Base-by-base conservation (phyloP, 2,113 vertebrate genomes). In the Eolophus roseicapilla region DNA sequence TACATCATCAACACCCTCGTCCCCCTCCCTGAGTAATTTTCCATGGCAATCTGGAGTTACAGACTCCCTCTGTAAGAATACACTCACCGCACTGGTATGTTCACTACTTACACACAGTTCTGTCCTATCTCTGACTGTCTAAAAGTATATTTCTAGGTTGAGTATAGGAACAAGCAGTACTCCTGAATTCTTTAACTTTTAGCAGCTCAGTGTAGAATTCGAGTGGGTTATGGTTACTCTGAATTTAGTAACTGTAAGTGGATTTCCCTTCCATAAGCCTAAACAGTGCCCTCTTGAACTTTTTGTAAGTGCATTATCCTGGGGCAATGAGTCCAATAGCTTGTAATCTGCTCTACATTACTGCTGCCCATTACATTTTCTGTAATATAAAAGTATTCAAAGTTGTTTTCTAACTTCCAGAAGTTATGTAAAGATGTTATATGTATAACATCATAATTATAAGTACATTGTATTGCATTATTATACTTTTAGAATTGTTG, bases 141-240 rank as follows among this genome's bases (percentile, higher is more conserved):
- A 68, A 76, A 76, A 60, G 13, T 17, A 0, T 46, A 33, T 95
- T 85, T 85, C 62, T 27, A 50, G 23, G n/a, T 5, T 37, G 21
- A 37, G 1, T 24, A n/a, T 10, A 63, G 33, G 21, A 85, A 46
- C 2, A 27, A 15, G 15, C 60, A 4, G 15, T 79, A 59, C 13
- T 79, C 13, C 19, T 50, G 39, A 82, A 73, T 4, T 6, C n/a
- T 79, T 25, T 63, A 39, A 60, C 31, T 55, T 76, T 28, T 39
- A 67, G 41, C 19, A 79, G 20, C 24, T 35, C 0, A 0, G 11
- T 5, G 6, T 13, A 80, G 12, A 82, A 76, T 64, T 28, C 80
- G 13, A 50, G 18, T 31, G 25, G 23, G 4, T 35, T 76, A 41
- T 11, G 43, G 10, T 53, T 37, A 41, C 13, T 27, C 25, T 43